These are phyloP conservation scores for Aptenodytes patagonicus DNA, from an alignment of 2,113 vertebrate species.

Conservation along the genomic window DNA sequence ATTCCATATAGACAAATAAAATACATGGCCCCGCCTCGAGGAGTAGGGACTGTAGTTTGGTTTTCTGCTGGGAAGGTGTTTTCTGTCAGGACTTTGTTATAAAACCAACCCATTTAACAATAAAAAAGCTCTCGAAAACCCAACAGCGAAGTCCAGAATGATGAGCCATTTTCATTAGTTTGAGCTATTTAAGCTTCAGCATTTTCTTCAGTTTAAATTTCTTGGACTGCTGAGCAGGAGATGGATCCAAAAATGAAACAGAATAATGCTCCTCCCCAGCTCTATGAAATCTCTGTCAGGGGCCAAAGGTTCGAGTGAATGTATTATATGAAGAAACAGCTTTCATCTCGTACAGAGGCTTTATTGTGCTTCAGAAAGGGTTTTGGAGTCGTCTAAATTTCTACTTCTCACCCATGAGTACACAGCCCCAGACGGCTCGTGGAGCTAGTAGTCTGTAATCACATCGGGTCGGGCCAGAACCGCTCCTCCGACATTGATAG, in stretches of 20 bases:
- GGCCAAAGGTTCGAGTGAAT: neutral
- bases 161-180: neutral
- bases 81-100: neutral
- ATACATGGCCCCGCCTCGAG: fast-evolving
- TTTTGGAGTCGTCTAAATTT: neutral
- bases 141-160: neutral
- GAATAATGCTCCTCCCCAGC: neutral
- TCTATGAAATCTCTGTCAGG: neutral
- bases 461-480: neutral
- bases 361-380: neutral
- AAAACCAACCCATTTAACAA: neutral
- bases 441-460: neutral
- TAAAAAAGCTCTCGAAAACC: neutral
- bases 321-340: neutral
- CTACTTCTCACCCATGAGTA: neutral
- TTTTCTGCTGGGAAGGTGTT: neutral
- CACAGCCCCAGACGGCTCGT: neutral
- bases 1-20: neutral
- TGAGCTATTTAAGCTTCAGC: neutral
- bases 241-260: neutral
- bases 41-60: neutral
- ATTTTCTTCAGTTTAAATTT: neutral
- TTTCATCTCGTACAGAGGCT: neutral
- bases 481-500: neutral
- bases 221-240: neutral